These are phyloP conservation scores for Noctilio leporinus DNA, from an alignment of 2,113 vertebrate species.

Conservation along the genomic window DNA sequence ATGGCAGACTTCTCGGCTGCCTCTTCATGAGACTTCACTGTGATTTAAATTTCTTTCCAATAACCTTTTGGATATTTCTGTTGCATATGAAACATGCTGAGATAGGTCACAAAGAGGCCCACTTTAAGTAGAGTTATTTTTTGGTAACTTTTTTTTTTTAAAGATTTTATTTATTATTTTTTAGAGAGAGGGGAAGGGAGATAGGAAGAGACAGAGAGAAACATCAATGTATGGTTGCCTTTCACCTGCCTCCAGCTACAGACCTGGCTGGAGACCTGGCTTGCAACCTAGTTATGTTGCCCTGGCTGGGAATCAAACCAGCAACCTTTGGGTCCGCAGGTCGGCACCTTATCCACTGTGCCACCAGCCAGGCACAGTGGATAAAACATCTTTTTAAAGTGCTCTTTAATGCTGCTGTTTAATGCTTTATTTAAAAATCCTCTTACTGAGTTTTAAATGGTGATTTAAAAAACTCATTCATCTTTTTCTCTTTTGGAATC, in stretches of 20 bases:
- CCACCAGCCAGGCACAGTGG: no score
- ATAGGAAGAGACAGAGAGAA: no score
- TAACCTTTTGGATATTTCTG: background rate
- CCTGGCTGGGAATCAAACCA: no score
- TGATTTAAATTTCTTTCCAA: background rate
- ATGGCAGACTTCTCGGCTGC: background rate
- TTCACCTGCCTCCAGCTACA: no score
- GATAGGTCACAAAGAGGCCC: background rate
- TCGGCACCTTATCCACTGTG: no score
- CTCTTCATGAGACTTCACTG: background rate
- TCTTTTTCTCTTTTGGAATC: background rate
- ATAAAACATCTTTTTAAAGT: conserved; percentile 4
- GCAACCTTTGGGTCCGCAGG: no score
- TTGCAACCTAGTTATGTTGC: no score
- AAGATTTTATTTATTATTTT: no score
- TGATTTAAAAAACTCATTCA: background rate
- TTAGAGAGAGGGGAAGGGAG: no score
- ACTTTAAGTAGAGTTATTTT: conserved; percentile 25
- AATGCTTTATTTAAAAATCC: conserved; percentile 31
- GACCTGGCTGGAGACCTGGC: no score
- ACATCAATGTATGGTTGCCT: no score
- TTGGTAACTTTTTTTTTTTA: conserved; percentile 32
- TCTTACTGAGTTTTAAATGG: background rate
- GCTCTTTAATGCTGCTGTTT: background rate
- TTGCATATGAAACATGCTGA: background rate